Base-by-base conservation (phyloP, 2,797 vertebrate genomes). In the Acanthopagrus latus region DNA sequence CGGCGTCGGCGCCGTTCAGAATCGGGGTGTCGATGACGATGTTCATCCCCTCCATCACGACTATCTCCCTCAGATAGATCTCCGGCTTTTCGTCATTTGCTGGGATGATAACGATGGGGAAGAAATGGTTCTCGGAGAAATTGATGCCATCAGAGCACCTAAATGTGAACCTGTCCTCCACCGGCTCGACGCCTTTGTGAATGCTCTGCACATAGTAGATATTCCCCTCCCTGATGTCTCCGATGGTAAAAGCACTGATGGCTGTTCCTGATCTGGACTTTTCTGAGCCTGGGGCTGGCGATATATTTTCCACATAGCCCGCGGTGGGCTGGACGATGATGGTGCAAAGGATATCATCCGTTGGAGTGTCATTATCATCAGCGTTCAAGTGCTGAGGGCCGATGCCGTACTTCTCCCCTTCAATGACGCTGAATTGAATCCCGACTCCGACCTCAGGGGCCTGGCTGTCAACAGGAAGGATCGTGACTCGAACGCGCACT, bases 11-110 rank as follows among this genome's bases (percentile, higher is more conserved):
- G 7, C 96, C 98, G 0, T 96, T 97, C 71, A 99, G 94, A 64
- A 99, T 93, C 1, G 96, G 95, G 0, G 95, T 96, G 84, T 98
- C 96, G 0, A 99, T 94, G 63, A 98, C 94, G 20, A 98, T 87
- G 70, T 97, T 99, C 97, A 97, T 97, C 25, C 98, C 98, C 86
- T 99, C 98, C 97, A 98, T 97, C 81, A 99, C 96, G 1, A 98
- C 94, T 83, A 99, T 97, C 84, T 99, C 96, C 43, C 96, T 93
- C 81, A 96, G 57, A 75, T 95, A 98, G 47, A 99, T 93, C 82
- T 98, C 97, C 0, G 98, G 98, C 78, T 95, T 96, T 83, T 99
- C 98, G 16, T 99, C 98, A 0, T 98, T 99, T 48, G 95, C 64
- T 0, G 98, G 97, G 48, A 95, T 86, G 84, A 99, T 97, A 4